Evolutionary conservation across 2,113 vertebrate species (phyloP).

Genomic region (Bettongia penicillata): DNA sequence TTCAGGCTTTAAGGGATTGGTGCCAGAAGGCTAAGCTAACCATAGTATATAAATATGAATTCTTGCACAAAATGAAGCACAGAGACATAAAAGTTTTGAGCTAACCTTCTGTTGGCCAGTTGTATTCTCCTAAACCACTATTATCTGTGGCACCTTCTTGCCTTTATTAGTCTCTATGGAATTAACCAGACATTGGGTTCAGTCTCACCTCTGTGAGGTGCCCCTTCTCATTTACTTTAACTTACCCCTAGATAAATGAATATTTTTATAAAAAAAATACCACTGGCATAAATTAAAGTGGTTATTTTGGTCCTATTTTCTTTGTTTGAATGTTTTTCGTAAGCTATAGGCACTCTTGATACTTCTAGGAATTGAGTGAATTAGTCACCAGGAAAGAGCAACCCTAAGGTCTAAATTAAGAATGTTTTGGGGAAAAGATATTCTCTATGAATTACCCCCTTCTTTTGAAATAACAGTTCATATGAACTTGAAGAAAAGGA

Average conservation of each 20-base stretch:
- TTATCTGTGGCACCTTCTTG: not conserved
- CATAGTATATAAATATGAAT: not conserved
- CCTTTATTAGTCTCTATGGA: not conserved
- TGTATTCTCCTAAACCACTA: not conserved
- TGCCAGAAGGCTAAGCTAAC: not conserved
- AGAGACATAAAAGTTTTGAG: not conserved
- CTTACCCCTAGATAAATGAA: not conserved
- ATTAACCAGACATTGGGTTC: not conserved
- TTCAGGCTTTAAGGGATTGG: not conserved
- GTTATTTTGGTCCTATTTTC: too few relatives aligned
- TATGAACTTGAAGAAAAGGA: not conserved
- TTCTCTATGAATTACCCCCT: not conserved
- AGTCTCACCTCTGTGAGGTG: not conserved
- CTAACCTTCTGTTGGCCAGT: not conserved
- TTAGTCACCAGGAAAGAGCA: not conserved
- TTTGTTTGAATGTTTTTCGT: too few relatives aligned
- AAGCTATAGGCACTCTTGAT: not conserved
- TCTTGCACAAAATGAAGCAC: not conserved
- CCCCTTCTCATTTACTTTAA: not conserved
- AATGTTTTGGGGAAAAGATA: not conserved
- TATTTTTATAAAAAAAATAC: not conserved
- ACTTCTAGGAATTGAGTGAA: not conserved
- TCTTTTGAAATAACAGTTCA: not conserved
- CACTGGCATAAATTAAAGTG: too few relatives aligned
- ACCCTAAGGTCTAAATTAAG: not conserved